Evolutionary conservation across 2,113 vertebrate genomes (phyloP).

Genomic region (Entosphenus tridentatus): DNA sequence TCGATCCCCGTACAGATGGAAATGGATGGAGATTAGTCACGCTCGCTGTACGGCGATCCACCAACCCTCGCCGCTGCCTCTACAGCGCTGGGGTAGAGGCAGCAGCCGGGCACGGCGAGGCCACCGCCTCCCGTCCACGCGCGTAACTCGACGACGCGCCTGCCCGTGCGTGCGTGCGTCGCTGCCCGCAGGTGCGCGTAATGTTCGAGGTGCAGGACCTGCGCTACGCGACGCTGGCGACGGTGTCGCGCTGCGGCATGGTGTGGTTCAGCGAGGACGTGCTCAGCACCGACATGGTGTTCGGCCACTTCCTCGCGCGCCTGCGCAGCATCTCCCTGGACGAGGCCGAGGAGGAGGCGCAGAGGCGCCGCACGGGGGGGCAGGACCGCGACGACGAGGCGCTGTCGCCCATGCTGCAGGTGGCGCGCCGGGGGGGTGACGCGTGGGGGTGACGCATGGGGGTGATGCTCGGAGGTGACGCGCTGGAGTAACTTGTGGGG

Average conservation of each 20-base stretch:
- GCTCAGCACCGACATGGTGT: constrained; percentile 95
- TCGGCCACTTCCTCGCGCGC: constrained; percentile 78
- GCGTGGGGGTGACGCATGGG: too few relatives aligned
- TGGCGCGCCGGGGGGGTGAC: constrained; percentile 13
- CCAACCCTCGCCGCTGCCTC: too few relatives aligned
- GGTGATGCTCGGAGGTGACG: too few relatives aligned
- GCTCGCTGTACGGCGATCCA: too few relatives aligned
- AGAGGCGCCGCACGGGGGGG: constrained; percentile 54
- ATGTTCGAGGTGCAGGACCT: constrained; percentile 98
- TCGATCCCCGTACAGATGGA: too few relatives aligned
- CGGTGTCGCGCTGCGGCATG: constrained; percentile 91
- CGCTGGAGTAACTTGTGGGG: too few relatives aligned
- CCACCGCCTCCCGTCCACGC: too few relatives aligned
- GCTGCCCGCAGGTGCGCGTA: constrained; percentile 44
- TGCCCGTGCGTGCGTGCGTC: too few relatives aligned
- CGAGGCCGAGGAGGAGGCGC: constrained; percentile 85
- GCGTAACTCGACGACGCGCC: too few relatives aligned
- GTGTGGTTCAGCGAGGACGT: constrained; percentile 99
- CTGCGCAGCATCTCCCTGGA: constrained; percentile 84
- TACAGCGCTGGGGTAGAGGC: too few relatives aligned
- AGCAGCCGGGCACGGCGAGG: too few relatives aligned
- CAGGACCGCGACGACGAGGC: constrained; percentile 74
- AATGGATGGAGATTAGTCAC: too few relatives aligned
- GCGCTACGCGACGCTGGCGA: constrained; percentile 86
- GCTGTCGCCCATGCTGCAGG: constrained; percentile 87